Evolutionary conservation across 1,140 invertebrate genomes (phyloP), one percentile per base, ranked within the genome.

Genomic region (Drosophila watanabei): DNA sequence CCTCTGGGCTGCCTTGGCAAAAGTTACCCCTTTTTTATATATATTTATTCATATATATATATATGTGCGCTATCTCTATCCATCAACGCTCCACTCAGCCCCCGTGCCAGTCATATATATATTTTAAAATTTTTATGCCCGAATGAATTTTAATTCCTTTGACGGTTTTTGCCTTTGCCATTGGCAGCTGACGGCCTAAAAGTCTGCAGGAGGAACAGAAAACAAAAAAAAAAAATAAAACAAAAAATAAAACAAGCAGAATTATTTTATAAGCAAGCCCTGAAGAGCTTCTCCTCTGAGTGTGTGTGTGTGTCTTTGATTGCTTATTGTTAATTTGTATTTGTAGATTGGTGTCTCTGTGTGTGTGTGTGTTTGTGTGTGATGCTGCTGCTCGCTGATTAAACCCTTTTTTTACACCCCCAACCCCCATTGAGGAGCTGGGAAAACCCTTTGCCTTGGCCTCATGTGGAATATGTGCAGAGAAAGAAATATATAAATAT

Each of bases 321-420:
- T 90, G 86, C 86, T 90, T 90, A 90, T 90, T 90, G 86, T 90
- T 90, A 90, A 90, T 90, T 90, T 90, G 86, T 90, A 90, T 90
- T 91, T 90, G 79, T 82, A 71, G 88, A 86, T 90, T 85, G 84
- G 69, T 72, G 71, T 57, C 43, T 28, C 43, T 81, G 60, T 65
- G 65, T 73, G 54, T 41, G 60, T 65, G 75, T 65, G 45, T 63
- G 64, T 69, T 51, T 68, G 68, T 69, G 45, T 66, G 68, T 69
- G 79, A 80, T 68, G 75, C 68, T 73, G 75, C 70, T 70, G 72
- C 45, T 75, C 85, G 72, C 86, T 90, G 86, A 90, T 90, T 90
- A 91, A 90, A 90, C 86, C 86, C 86, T 91, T 90, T 90, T 87
- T 90, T 90, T 82, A 70, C 37, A 51, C 41, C 54, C 70, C 48